Evolutionary conservation across 2,888 invertebrate genomes (phyloP), one percentile per base, ranked within the genome.

Genomic region (Hyles lineata): DNA sequence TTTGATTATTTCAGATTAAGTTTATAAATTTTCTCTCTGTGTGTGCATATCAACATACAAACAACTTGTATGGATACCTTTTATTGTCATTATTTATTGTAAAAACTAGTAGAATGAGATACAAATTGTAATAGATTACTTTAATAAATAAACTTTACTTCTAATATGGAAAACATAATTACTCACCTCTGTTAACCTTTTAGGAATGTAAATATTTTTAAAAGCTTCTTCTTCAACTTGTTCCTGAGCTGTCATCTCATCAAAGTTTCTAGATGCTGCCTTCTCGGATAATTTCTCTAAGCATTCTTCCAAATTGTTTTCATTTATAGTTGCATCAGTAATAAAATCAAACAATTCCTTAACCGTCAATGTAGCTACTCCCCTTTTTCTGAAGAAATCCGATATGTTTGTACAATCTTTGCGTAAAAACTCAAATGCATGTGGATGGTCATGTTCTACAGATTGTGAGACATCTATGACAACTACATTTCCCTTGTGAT

Each of bases 391-490:
- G 89, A 99, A 99, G 93, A 97, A 99, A 75, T 98, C 98, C 78
- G 96, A 95, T 73, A 99, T 96, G 89, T 99, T 99, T 29, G 97
- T 97, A 86, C 99, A 98, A 93, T 99, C 99, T 87, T 98, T 99
- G 74, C 99, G 95, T 69, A 99, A 95, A 89, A 99, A 99, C 76
- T 99, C 98, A 78, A 98, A 96, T 0, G 99, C 98, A 90, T 98
- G 97, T 0, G 99, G 99, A 95, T 99, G 99, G 89, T 99, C 99
- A 89, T 99, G 99, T 90, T 99, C 99, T 0, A 99, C 99, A 0
- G 99, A 98, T 88, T 99, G 99, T 0, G 99, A 99, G 0, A 99
- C 99, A 92, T 99, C 99, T 83, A 99, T 99, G 25, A 99, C 96
- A 75, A 97, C 97, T n/a, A 98, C 91, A 83, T 97, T 96, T 0